Percentiles rank a stretch among this genome's conserved stretches.
Evolutionary conservation across 1,140 invertebrate species (phyloP).

Genomic region (Oryzaephilus surinamensis): DNA sequence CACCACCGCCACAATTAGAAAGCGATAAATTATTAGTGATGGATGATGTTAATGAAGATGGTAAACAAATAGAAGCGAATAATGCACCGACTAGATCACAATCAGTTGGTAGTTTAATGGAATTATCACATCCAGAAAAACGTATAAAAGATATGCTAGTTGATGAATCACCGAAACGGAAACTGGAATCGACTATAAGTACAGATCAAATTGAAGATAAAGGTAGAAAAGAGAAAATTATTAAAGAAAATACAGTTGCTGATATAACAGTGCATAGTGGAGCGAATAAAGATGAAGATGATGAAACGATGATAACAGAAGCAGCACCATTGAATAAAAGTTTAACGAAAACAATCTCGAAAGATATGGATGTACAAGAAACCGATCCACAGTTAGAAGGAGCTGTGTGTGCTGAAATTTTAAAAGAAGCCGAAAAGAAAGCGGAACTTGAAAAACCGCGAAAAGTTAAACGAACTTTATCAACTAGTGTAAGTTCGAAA

Average conservation of each 20-base stretch:
- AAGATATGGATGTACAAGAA: slow-evolving; percentile 27
- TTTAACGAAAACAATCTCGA: slow-evolving; percentile 33
- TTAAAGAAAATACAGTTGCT: slow-evolving; percentile 33
- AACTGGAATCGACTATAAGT: slow-evolving; percentile 58
- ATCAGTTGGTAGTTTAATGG: slow-evolving; percentile 56
- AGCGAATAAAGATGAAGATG: slow-evolving; percentile 18
- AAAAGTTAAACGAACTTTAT: slow-evolving; percentile 28
- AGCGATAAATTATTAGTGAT: slow-evolving; percentile 58
- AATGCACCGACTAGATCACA: slow-evolving; percentile 49
- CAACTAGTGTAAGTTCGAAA: slow-evolving; percentile 26
- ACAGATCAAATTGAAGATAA: slow-evolving; percentile 43
- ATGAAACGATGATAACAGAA: slow-evolving; percentile 24
- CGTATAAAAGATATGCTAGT: slow-evolving; percentile 57
- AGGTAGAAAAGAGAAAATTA: slow-evolving; percentile 46
- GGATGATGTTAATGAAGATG: slow-evolving; percentile 35
- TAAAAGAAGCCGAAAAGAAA: slow-evolving; percentile 31
- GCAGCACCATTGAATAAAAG: slow-evolving; percentile 25
- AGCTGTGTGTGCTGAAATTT: slow-evolving; percentile 32
- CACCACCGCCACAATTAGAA: slow-evolving; percentile 46
- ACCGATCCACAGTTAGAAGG: slow-evolving; percentile 26
- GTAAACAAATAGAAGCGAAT: no score
- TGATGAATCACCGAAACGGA: slow-evolving; percentile 51
- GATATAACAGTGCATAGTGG: slow-evolving; percentile 30
- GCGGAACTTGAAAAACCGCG: slow-evolving; percentile 28
- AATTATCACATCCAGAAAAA: slow-evolving; percentile 42